phyloP scores from a whole-genome alignment of 2,888 invertebrate genomes.

The Eristalis arbustorum region DNA sequence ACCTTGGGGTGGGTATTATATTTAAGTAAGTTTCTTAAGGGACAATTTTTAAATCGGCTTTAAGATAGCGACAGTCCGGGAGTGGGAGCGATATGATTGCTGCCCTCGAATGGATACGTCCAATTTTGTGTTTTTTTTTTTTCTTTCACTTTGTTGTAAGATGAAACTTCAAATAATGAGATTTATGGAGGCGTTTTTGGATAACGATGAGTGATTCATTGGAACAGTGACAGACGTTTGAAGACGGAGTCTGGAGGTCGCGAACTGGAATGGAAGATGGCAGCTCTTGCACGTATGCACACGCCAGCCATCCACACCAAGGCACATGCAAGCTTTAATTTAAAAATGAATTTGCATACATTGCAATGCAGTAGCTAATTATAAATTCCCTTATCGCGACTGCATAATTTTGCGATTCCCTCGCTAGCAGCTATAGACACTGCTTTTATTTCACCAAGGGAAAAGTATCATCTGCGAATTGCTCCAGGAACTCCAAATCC shows the following conservation, averaged over 20 bases:
- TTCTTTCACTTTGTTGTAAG: background rate
- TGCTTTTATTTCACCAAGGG: conserved; percentile 77
- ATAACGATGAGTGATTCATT: conserved; percentile 3
- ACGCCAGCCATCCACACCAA: background rate
- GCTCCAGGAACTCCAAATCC: conserved; percentile 40
- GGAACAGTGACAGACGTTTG: background rate
- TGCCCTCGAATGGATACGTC: conserved; percentile 46
- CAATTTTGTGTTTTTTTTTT: conserved; percentile 32
- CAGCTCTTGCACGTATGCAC: background rate
- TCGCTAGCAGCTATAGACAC: conserved; percentile 79
- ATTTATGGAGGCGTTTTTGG: conserved; percentile 39
- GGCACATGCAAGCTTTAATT: background rate
- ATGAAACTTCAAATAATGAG: conserved; percentile 40
- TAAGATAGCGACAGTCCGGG: conserved; percentile 25
- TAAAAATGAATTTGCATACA: conserved; percentile 26
- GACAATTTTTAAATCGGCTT: conserved; percentile 60
- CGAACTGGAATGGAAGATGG: too few relatives aligned
- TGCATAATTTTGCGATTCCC: conserved; percentile 68
- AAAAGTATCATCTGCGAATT: conserved; percentile 79
- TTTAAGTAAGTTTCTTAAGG: conserved; percentile 56
- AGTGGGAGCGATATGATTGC: conserved; percentile 25
- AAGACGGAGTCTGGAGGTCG: background rate
- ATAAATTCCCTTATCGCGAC: background rate
- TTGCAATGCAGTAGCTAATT: background rate
- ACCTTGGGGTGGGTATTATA: conserved; percentile 12